Evolutionary conservation across 2,113 vertebrate species (phyloP).

Genomic region (Scortum barcoo): DNA sequence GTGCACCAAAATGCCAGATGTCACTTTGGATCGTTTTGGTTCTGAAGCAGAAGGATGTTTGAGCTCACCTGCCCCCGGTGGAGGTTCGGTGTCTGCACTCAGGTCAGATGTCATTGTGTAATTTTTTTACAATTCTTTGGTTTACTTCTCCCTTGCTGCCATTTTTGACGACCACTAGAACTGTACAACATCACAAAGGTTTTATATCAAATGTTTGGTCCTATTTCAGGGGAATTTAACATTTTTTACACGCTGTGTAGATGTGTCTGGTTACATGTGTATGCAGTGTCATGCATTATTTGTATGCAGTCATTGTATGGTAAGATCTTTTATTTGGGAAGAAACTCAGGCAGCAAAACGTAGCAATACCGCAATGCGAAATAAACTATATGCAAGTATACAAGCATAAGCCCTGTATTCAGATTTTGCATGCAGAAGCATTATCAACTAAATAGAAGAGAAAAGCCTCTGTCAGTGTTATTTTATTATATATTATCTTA

Average conservation of each 20-base stretch:
- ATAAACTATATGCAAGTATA: too few relatives aligned
- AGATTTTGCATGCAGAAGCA: background rate
- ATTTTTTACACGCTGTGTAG: too few relatives aligned
- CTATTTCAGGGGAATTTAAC: background rate
- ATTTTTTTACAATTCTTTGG: background rate
- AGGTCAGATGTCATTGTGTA: slow-evolving; percentile 42
- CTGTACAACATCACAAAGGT: background rate
- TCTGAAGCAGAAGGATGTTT: slow-evolving; percentile 2
- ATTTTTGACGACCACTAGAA: background rate
- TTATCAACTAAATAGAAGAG: background rate
- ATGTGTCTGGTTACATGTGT: background rate
- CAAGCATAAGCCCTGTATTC: too few relatives aligned
- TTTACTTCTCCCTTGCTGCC: background rate
- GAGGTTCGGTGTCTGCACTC: slow-evolving; percentile 8
- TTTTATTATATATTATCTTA: background rate
- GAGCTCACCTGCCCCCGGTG: background rate
- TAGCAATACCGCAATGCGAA: too few relatives aligned
- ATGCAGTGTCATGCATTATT: background rate
- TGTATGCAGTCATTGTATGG: background rate
- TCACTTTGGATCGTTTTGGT: slow-evolving; percentile 39
- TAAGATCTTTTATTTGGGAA: too few relatives aligned
- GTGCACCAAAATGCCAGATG: slow-evolving; percentile 58
- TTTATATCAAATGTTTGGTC: background rate
- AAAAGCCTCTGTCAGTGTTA: background rate
- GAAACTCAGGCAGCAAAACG: too few relatives aligned